Conservation (phyloP, 53 echinoderm and acorn worm genomes). For the Apostichopus leukothele region DNA sequence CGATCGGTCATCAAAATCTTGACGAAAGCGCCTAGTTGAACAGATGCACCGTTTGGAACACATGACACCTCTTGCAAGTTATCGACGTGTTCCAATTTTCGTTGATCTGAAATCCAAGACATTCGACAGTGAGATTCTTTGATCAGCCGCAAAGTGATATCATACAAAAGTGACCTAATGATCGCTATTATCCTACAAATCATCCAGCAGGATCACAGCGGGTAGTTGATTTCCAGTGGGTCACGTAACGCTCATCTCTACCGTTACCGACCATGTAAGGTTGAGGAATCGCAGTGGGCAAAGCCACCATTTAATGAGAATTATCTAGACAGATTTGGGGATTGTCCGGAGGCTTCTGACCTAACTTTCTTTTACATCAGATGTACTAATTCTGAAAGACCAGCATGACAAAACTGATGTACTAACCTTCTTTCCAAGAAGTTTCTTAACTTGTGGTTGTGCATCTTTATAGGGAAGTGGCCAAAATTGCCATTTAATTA, state of each 20-base stretch:
- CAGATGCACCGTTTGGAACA: neutral
- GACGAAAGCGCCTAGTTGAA: too few relatives aligned
- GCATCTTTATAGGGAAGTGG: neutral
- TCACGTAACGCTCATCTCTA: slow-evolving; percentile 21
- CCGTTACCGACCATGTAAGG: neutral
- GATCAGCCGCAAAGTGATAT: slow-evolving; percentile 41
- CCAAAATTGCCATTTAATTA: too few relatives aligned
- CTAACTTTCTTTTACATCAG: slow-evolving; percentile 8
- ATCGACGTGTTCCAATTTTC: slow-evolving; percentile 22
- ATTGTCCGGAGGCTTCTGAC: slow-evolving; percentile 23
- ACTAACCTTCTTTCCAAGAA: neutral
- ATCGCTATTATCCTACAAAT: slow-evolving; percentile 46
- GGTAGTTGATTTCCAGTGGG: slow-evolving; percentile 16
- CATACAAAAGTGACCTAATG: slow-evolving; percentile 46
- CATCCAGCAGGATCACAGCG: slow-evolving; percentile 20
- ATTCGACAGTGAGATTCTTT: neutral
- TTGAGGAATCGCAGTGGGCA: slow-evolving; percentile 10
- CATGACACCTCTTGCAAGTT: slow-evolving; percentile 4
- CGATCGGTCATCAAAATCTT: too few relatives aligned
- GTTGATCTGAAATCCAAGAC: slow-evolving; percentile 21
- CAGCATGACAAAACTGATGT: neutral
- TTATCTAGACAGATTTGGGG: neutral
- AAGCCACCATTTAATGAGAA: neutral
- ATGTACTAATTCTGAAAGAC: neutral
- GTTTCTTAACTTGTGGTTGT: neutral